Percentiles rank a stretch among this genome's conserved stretches.
These are phyloP conservation scores for Pteropus alecto DNA, from an alignment of 2,113 vertebrate species.

Conservation along the genomic window DNA sequence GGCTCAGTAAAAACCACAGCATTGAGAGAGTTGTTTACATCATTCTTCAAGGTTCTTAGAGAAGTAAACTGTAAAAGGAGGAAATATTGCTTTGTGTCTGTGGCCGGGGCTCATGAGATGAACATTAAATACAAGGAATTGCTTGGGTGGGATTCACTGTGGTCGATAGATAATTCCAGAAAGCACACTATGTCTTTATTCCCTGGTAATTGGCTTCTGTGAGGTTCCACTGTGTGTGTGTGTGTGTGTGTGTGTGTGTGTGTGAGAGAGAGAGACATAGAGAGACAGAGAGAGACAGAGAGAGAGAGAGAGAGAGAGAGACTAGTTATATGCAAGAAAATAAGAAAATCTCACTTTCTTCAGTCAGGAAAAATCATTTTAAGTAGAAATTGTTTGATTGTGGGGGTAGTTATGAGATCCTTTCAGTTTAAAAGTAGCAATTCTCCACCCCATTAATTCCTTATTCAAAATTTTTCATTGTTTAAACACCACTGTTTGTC, in stretches of 20 bases:
- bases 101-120: not conserved
- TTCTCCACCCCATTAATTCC: constrained; percentile 62
- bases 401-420: not conserved
- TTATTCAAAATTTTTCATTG: constrained; percentile 47
- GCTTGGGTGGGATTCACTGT: not conserved
- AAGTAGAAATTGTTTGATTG: constrained; percentile 46
- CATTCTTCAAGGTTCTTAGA: constrained; percentile 33
- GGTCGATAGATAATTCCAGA: constrained; percentile 27
- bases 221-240: not conserved
- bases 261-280: not conserved
- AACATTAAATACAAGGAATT: constrained; percentile 48
- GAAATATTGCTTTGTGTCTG: constrained; percentile 24
- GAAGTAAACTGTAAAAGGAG: constrained; percentile 8
- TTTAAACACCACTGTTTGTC: constrained; percentile 61
- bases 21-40: not conserved
- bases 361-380: constrained; percentile 35
- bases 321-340: not conserved
- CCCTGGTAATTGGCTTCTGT: constrained; percentile 10
- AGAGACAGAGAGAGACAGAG: not conserved
- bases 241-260: not conserved
- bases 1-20: not conserved
- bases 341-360: not conserved
- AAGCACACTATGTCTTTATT: constrained; percentile 9
- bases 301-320: not conserved
- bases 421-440: constrained; percentile 58